Conservation (phyloP, 1,140 invertebrate species). For the Tetramorium parvispinum region DNA sequence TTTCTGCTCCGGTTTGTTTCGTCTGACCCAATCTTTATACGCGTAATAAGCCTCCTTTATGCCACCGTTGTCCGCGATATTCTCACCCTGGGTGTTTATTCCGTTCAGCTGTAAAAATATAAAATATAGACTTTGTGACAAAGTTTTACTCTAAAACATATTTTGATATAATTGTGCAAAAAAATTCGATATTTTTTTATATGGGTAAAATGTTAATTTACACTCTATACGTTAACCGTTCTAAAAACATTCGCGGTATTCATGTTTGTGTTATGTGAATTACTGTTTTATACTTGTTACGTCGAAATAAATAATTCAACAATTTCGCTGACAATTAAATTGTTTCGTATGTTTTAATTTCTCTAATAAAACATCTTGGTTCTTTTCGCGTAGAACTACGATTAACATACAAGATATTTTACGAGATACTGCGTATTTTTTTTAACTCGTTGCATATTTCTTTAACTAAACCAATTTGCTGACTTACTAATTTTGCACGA, state of each 20-base stretch:
- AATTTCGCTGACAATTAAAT: neutral
- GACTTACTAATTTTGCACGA: neutral
- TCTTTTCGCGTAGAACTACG: neutral
- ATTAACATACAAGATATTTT: neutral
- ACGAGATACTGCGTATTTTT: neutral
- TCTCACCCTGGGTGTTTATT: constrained; percentile 96
- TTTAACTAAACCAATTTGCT: neutral
- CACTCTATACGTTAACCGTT: neutral
- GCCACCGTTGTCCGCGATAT: constrained; percentile 96
- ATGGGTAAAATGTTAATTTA: neutral
- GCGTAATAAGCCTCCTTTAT: constrained; percentile 95
- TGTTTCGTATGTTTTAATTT: neutral
- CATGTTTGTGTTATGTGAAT: neutral
- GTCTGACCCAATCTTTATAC: constrained; percentile 90
- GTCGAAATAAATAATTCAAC: neutral
- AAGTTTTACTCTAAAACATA: neutral
- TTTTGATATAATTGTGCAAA: neutral
- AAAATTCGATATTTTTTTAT: neutral
- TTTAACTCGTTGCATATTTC: neutral
- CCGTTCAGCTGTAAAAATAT: constrained; percentile 90
- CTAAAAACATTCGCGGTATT: neutral
- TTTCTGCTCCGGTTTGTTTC: constrained; percentile 88
- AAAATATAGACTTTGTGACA: neutral
- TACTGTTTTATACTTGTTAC: neutral
- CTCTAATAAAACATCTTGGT: neutral